A percentile compares a stretch with the other conserved stretches of the same genome.
Evolutionary conservation across 2,888 invertebrate genomes (phyloP).

Genomic region (Eurytoma californica): DNA sequence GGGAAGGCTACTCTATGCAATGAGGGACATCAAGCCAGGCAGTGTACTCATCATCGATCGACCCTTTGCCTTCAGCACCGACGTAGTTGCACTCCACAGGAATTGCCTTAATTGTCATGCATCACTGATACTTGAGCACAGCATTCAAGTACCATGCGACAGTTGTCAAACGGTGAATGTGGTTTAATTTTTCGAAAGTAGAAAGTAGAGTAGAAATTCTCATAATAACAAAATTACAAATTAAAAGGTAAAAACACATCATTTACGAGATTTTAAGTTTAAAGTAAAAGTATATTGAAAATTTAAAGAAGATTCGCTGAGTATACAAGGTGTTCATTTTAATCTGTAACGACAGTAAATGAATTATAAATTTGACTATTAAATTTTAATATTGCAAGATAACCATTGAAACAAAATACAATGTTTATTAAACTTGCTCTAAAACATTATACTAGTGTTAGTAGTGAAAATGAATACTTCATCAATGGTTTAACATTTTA

Average conservation of each 20-base stretch:
- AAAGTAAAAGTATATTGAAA: not conserved
- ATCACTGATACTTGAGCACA: slow-evolving; percentile 61
- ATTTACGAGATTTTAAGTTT: no score
- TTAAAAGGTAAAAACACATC: no score
- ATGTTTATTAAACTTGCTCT: no score
- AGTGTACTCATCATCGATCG: slow-evolving; percentile 68
- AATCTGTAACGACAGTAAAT: no score
- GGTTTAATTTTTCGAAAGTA: no score
- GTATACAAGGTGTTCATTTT: no score
- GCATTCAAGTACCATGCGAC: slow-evolving; percentile 65
- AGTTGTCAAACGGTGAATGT: slow-evolving; percentile 67
- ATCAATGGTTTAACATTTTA: not conserved
- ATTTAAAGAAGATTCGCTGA: not conserved
- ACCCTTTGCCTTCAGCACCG: slow-evolving; percentile 69
- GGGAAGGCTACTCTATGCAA: slow-evolving; percentile 75
- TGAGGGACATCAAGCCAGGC: slow-evolving; percentile 72
- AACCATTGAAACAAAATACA: no score
- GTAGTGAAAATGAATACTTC: no score
- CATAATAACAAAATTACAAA: not conserved
- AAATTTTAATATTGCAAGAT: no score
- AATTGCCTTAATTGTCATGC: slow-evolving; percentile 70
- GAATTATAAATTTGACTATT: no score
- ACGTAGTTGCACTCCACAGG: slow-evolving; percentile 62
- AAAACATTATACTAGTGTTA: no score
- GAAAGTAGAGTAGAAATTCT: no score